phyloP scores from a whole-genome alignment of 1,140 invertebrate species.

The Hestina assimilis region DNA sequence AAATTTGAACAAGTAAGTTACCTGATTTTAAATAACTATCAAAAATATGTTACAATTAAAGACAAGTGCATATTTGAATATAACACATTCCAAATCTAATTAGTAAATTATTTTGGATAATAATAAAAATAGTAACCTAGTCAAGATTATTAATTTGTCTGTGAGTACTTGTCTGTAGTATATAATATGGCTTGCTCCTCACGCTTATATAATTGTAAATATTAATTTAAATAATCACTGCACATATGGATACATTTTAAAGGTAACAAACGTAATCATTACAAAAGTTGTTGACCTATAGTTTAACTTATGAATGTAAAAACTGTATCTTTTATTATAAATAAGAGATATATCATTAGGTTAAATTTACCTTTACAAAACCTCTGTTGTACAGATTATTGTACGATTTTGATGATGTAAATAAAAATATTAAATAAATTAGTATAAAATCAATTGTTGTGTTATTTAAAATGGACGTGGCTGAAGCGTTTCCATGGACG shows the following conservation, averaged over 20 bases:
- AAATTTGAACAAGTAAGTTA: slow-evolving; percentile 1
- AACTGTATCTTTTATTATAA: slow-evolving; percentile 64
- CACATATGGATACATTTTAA: slow-evolving; percentile 44
- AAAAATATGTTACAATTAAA: background rate
- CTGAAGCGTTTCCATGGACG: too few species aligned
- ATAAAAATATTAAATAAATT: slow-evolving; percentile 69
- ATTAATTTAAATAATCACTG: slow-evolving; percentile 54
- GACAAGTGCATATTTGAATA: background rate
- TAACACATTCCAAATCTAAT: too few species aligned
- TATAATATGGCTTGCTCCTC: slow-evolving; percentile 60
- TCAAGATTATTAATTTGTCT: too few species aligned
- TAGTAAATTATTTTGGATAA: too few species aligned
- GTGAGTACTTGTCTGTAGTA: slow-evolving; percentile 24
- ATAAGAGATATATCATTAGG: slow-evolving; percentile 61
- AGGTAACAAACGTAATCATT: slow-evolving; percentile 38
- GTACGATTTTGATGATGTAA: slow-evolving; percentile 66
- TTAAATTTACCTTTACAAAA: slow-evolving; percentile 38
- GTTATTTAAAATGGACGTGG: background rate
- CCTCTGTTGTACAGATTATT: slow-evolving; percentile 56
- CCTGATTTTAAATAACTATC: background rate
- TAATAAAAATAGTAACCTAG: too few species aligned
- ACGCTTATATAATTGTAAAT: slow-evolving; percentile 72
- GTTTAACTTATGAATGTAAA: slow-evolving; percentile 52
- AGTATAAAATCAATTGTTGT: slow-evolving; percentile 50
- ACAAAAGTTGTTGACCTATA: slow-evolving; percentile 46